Conservation (phyloP, 2,797 vertebrate genomes). For the Sparidentex hasta region DNA sequence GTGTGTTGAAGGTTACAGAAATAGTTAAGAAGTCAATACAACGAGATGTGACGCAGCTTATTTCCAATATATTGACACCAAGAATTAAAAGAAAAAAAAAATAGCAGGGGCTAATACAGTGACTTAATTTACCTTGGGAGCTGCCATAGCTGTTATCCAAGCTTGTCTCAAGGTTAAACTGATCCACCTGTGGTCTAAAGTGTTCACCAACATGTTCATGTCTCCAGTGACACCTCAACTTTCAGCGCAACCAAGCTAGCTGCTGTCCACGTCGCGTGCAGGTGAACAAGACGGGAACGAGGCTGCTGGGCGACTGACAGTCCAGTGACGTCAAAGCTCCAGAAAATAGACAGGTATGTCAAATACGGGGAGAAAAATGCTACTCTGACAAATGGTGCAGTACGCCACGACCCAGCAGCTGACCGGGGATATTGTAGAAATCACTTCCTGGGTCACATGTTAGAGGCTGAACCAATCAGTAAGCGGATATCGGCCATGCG, state of each 20-base stretch:
- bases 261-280: background rate
- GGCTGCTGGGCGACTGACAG: too few relatives aligned
- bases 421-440: background rate
- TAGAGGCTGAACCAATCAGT: slow-evolving; percentile 14
- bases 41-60: too few relatives aligned
- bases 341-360: background rate
- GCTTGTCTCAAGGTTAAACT: slow-evolving; percentile 36
- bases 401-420: background rate
- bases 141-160: slow-evolving; percentile 11
- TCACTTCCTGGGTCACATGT: slow-evolving; percentile 47
- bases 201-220: slow-evolving; percentile 59
- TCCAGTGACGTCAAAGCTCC: too few relatives aligned
- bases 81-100: too few relatives aligned
- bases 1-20: background rate
- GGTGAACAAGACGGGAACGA: background rate
- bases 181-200: slow-evolving; percentile 47
- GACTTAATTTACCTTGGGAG: slow-evolving; percentile 45
- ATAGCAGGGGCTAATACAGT: background rate
- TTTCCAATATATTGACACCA: too few relatives aligned
- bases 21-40: background rate
- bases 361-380: accelerated
- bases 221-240: background rate
- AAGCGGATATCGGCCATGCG: background rate
- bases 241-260: background rate
- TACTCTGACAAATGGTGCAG: background rate